phyloP scores from a whole-genome alignment of 2,797 vertebrate genomes.

The Sebastiscus tertius region DNA sequence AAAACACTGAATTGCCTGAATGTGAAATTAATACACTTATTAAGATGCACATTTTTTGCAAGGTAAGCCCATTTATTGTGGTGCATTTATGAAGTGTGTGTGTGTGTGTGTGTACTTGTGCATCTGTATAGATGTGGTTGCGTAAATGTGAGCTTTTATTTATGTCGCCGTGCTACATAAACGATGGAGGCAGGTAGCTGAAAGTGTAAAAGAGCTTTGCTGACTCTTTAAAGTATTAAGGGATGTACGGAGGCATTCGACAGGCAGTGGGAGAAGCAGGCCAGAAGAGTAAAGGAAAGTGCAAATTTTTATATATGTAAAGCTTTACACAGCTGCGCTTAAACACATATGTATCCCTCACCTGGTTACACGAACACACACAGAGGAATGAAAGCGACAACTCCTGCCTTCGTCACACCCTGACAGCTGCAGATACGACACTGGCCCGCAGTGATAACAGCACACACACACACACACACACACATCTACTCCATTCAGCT shows the following conservation, averaged over 20 bases:
- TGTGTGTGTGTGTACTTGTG: neutral
- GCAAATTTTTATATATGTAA: constrained; percentile 4
- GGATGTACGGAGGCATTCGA: neutral
- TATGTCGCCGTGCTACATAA: neutral
- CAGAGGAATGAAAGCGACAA: constrained; percentile 22
- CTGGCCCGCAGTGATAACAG: constrained; percentile 52
- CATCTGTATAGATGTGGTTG: neutral
- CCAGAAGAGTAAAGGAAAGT: neutral
- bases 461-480: neutral
- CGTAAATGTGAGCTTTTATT: constrained; percentile 17
- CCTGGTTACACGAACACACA: constrained; percentile 5
- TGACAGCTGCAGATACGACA: constrained; percentile 55
- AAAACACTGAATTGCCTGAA: constrained; percentile 54
- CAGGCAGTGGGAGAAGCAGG: neutral
- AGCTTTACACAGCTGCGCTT: constrained; percentile 16
- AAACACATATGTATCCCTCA: constrained; percentile 28
- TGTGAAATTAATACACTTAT: constrained; percentile 62
- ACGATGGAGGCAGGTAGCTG: constrained; percentile 14
- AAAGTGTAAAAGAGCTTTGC: constrained; percentile 42
- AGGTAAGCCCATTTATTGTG: constrained; percentile 54
- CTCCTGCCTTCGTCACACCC: constrained; percentile 24
- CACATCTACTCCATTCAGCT: constrained; percentile 27
- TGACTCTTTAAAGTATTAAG: constrained; percentile 48
- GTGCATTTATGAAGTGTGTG: constrained; percentile 11
- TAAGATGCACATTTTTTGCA: constrained; percentile 64